Percentiles rank a stretch among this genome's conserved stretches.
Evolutionary conservation across 2,888 invertebrate species (phyloP).

Genomic region (Seira sanloemensis): DNA sequence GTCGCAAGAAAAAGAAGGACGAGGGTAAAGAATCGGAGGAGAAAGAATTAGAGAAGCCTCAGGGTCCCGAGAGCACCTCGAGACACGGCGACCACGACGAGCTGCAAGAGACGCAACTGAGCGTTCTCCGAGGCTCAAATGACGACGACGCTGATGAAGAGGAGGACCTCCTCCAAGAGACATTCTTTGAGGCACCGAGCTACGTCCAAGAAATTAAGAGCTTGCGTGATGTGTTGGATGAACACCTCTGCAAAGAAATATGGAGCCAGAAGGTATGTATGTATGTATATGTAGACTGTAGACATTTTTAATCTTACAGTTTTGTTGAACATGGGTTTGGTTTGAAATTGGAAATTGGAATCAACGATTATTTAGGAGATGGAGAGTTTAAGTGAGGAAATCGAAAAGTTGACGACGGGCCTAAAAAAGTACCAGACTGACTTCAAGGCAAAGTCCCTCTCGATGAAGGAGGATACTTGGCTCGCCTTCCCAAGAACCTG

Average conservation of each 20-base stretch:
- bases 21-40: conserved; percentile 49
- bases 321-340: no score
- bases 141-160: neutral
- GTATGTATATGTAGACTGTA: no score
- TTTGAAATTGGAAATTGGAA: conserved; percentile 1
- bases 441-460: conserved; percentile 68
- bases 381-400: conserved; percentile 61
- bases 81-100: conserved; percentile 55
- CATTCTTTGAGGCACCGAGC: neutral
- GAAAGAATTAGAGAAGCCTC: conserved; percentile 39
- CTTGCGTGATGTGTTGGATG: conserved; percentile 65
- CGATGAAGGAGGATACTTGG: conserved; percentile 69
- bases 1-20: conserved; percentile 65
- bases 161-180: neutral
- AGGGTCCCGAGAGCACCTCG: neutral
- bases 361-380: conserved; percentile 59
- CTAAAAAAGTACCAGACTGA: conserved; percentile 66
- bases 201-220: conserved; percentile 36
- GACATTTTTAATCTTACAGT: no score
- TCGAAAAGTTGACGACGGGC: conserved; percentile 55
- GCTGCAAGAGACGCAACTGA: conserved; percentile 70
- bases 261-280: conserved; percentile 67
- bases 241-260: conserved; percentile 61
- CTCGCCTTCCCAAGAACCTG: conserved; percentile 69
- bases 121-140: conserved; percentile 12